Conservation (phyloP, 2,113 vertebrate genomes). For the Myiagra hebetior region DNA sequence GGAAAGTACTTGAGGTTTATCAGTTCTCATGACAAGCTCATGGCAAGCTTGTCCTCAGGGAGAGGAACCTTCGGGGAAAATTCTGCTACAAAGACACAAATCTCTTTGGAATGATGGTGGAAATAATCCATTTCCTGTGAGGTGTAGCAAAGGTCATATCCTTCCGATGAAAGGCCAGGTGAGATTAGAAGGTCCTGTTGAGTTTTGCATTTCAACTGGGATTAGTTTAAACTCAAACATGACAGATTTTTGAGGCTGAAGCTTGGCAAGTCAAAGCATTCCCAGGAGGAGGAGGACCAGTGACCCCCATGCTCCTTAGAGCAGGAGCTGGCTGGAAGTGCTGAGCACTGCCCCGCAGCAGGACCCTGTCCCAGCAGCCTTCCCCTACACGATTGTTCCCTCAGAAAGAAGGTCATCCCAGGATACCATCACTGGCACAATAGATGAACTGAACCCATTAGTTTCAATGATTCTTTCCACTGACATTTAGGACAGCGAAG, state of each 20-base stretch:
- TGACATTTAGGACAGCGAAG: not conserved
- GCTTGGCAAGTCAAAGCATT: not conserved
- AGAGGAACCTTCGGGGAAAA: not conserved
- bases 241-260: not conserved
- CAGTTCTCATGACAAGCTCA: not conserved
- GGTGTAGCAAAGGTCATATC: not conserved
- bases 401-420: not conserved
- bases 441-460: not conserved
- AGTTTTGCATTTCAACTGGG: not conserved
- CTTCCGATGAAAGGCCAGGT: not conserved
- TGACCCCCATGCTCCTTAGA: not conserved
- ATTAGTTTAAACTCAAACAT: not conserved
- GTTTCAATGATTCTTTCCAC: conserved; percentile 26
- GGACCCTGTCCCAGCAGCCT: not conserved
- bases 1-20: not conserved
- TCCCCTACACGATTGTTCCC: accelerated
- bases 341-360: accelerated
- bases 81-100: not conserved
- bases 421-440: not conserved
- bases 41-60: not conserved
- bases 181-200: not conserved
- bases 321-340: not conserved
- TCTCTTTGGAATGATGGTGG: not conserved
- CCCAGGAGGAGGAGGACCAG: not conserved
- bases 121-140: not conserved